Evolutionary conservation across 2,113 vertebrate genomes (phyloP), one percentile per base, ranked within the genome.

Genomic region (Eclectus roratus): DNA sequence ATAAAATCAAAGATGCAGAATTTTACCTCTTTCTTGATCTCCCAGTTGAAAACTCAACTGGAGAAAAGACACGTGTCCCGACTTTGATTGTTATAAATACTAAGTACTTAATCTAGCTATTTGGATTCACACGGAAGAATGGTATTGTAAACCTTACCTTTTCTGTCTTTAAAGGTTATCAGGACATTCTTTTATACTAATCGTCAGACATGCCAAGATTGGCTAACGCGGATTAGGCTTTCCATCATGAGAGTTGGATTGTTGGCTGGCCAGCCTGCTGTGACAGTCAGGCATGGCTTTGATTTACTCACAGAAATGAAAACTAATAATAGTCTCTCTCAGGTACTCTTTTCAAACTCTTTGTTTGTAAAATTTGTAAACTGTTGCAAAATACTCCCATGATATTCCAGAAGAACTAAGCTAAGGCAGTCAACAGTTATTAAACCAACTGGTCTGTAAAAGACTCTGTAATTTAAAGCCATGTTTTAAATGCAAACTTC

Each of bases 101-200:
- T 29, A 58, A 71, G 7, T 69, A 61, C 8, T 52, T 56, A 16
- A 12, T 43, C 19, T 78, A 58, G 33, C 24, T 79, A 0, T 55
- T 77, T 33, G 35, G 46, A 19, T 84, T 74, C 24, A 15, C 50
- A 16, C 5, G 37, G 41, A 70, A 47, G 46, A 61, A n/a, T 1
- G 2, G 33, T 83, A 8, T 44, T 69, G 43, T 91, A n/a, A 80
- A 49, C 31, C 24, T 33, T 46, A 4, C 3, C 11, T 64, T 56
- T 74, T 80, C 69, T 85, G n/a, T 95, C 82, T 35, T 90, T 73
- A 43, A 95, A 99, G 99, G 99, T 99, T 64, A 99, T 99, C 93
- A 98, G 99, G 90, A 99, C 99, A 0, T 99, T 99, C 96, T 99
- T 99, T 92, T 99, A 99, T 64, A 99, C 99, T 11, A 99, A 99